Conservation (phyloP, 23 tunicate species). For the Diplosoma virens region DNA sequence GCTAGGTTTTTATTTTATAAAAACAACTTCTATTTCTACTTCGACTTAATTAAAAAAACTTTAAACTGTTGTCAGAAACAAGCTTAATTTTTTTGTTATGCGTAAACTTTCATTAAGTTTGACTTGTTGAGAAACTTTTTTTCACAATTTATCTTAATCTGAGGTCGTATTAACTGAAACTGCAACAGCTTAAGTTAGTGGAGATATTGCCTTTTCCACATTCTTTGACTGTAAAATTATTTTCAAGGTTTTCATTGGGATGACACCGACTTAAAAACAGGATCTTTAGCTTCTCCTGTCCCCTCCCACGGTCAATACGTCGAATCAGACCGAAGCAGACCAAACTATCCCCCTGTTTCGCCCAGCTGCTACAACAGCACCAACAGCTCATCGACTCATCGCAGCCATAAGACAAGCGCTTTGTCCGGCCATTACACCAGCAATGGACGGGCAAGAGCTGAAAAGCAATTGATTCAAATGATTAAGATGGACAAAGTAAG, state of each 20-base stretch:
- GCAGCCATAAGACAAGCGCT: slow-evolving; percentile 61
- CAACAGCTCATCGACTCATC: slow-evolving; percentile 59
- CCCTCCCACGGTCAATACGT: slow-evolving; percentile 7
- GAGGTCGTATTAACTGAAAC: too few relatives aligned
- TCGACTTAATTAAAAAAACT: background rate
- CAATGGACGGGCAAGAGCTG: slow-evolving; percentile 3
- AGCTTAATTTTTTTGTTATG: background rate
- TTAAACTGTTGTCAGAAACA: background rate
- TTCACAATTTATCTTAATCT: too few relatives aligned
- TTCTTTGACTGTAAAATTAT: background rate
- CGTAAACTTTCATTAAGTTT: too few relatives aligned
- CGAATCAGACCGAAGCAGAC: too few relatives aligned
- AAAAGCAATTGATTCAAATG: slow-evolving; percentile 44
- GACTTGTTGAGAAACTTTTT: too few relatives aligned
- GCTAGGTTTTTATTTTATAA: too few relatives aligned
- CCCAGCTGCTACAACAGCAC: slow-evolving; percentile 42
- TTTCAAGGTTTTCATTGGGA: slow-evolving; percentile 50
- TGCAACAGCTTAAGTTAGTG: too few relatives aligned
- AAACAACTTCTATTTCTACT: too few relatives aligned
- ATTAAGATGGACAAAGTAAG: background rate
- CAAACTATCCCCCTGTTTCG: slow-evolving; percentile 64
- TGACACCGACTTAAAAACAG: slow-evolving; percentile 39
- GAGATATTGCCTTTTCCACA: background rate
- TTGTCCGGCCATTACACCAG: slow-evolving; percentile 48
- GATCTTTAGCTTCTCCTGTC: too few relatives aligned